Evolutionary conservation across 2,113 vertebrate genomes (phyloP), one percentile per base, ranked within the genome.

Genomic region (Scomber japonicus): DNA sequence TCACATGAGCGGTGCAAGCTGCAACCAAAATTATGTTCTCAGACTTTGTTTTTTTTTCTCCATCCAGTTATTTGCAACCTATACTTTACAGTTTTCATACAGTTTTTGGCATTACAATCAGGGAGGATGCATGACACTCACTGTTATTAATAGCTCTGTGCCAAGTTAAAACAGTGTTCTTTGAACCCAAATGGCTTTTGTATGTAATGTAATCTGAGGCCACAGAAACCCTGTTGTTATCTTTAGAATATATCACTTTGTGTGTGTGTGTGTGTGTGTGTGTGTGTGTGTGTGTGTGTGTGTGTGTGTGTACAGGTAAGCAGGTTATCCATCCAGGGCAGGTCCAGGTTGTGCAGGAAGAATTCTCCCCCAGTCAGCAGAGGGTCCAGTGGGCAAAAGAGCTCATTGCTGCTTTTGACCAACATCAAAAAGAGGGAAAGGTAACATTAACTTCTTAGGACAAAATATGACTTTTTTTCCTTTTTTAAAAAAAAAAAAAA

Each of bases 271-370:
- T 14, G 0, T 70, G 4, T 10, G 45, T 71, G 30, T 64, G 17
- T 30, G 17, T 24, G 40, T 44, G 4, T 56, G 50, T 15, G 48
- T 66, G 56, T 21, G 54, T 79, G 31, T 75, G 27, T 49, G 11
- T 78, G 14, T 85, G 10, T 71, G 5, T 92, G 88, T 91, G 82
- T 93, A 81, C 74, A 94, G 98, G 98, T 92, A 99, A 99, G 93
- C 97, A 99, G 95, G 97, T 99, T 90, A 99, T 99, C 94, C 98
- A 99, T 93, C 98, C 98, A 19, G 97, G 95, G 90, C 98, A 99
- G 94, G 94, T 99, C 80, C 90, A 95, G 49, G 91, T 95, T 88
- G 98, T 99, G 81, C 98, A 99, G 90, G 96, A 98, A 76, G 96
- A 98, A 94, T 99, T 99, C 91, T 97, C 97, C 82, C 97, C 98